A percentile compares a stretch with the other conserved stretches of the same genome.
phyloP scores from a whole-genome alignment of 2,888 invertebrate species.

The Campaea margaritaria region DNA sequence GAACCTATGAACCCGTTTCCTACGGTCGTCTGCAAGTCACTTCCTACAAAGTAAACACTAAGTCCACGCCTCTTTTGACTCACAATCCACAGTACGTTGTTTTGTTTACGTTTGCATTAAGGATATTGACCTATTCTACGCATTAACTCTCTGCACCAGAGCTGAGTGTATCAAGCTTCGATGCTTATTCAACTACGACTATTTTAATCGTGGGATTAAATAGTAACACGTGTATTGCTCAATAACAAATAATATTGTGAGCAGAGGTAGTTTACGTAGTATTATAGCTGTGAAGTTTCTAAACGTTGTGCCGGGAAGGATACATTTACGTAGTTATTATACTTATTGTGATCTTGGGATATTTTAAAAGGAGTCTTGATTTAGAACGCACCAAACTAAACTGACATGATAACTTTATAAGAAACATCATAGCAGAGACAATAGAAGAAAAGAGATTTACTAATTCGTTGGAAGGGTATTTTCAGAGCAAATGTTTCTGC shows the following conservation, averaged over 20 bases:
- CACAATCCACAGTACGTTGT: slow-evolving; percentile 33
- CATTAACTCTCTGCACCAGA: slow-evolving; percentile 18
- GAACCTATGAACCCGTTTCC: background rate
- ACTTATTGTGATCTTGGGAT: too few species aligned
- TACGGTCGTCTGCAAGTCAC: background rate
- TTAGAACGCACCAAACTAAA: too few species aligned
- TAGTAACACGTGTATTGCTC: background rate
- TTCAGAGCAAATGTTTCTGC: too few species aligned
- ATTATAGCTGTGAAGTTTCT: too few species aligned
- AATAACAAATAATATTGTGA: background rate
- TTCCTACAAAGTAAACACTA: slow-evolving; percentile 25
- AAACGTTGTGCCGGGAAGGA: too few species aligned
- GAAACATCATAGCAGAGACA: too few species aligned
- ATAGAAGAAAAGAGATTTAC: too few species aligned
- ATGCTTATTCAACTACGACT: slow-evolving; percentile 18
- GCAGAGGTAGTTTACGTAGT: too few species aligned
- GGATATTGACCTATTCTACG: slow-evolving; percentile 36
- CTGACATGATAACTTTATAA: too few species aligned
- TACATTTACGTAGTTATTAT: too few species aligned
- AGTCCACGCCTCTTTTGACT: slow-evolving; percentile 27
- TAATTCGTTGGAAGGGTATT: too few species aligned
- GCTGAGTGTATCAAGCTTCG: background rate
- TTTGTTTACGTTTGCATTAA: slow-evolving; percentile 38
- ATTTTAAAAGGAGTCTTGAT: too few species aligned
- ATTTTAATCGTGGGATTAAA: slow-evolving; percentile 2